These are phyloP conservation scores for Lithodes maja DNA, from an alignment of 2,888 invertebrate species.

Conservation along the genomic window DNA sequence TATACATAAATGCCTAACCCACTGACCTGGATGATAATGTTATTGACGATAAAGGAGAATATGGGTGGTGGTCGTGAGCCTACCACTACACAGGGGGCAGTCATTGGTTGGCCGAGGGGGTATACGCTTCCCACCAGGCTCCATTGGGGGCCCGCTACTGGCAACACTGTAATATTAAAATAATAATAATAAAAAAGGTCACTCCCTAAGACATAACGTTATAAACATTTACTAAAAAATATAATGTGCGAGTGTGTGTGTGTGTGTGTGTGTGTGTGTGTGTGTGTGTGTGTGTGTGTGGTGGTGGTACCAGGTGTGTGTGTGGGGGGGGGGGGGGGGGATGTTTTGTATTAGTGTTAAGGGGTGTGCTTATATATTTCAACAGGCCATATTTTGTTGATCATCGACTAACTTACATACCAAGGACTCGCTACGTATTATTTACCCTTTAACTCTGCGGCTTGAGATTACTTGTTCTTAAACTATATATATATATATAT, in stretches of 20 bases:
- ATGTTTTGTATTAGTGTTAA: too few relatives aligned
- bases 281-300: not conserved
- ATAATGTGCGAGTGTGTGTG: not conserved
- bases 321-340: too few relatives aligned
- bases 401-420: too few relatives aligned
- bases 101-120: slow-evolving; percentile 31
- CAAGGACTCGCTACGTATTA: too few relatives aligned
- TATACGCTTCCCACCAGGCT: slow-evolving; percentile 33
- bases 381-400: too few relatives aligned
- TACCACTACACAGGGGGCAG: slow-evolving; percentile 34
- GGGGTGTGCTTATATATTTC: too few relatives aligned
- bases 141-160: slow-evolving; percentile 38
- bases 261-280: not conserved
- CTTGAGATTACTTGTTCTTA: not conserved
- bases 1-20: not conserved
- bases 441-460: not conserved
- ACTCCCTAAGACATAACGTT: not conserved
- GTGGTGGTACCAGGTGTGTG: too few relatives aligned
- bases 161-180: slow-evolving; percentile 23
- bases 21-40: slow-evolving; percentile 16
- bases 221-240: not conserved
- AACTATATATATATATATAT: not conserved
- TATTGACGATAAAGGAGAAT: slow-evolving; percentile 43
- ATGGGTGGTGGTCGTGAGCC: slow-evolving; percentile 37
- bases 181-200: too few relatives aligned